Base-by-base conservation (phyloP, 2,888 invertebrate species). In the Hoplodrina blanda region DNA sequence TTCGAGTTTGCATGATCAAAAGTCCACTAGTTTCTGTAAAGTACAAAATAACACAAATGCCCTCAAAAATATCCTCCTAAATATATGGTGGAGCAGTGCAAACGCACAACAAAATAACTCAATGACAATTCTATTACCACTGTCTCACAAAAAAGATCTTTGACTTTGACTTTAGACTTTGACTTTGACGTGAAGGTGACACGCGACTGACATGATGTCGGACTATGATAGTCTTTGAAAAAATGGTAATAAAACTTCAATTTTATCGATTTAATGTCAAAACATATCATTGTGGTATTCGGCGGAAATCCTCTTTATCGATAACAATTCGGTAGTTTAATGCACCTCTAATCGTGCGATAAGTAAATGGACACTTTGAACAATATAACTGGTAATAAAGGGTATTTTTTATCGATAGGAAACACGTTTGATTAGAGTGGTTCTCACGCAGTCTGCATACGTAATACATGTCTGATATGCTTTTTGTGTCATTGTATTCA, bases 381-480 rank as follows among this genome's bases (percentile, higher is more conserved):
- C 60, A 68, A 60, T 53, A 59, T 60, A 56, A 17, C 52, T 15
- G n/a, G 41, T 56, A 55, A 68, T 76, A 68, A 63, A 60, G 4
- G 17, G 0, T 54, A 15, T 49, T 53, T 66, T 49, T 63, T 61
- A 50, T 69, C 46, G 54, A 69, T 62, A 56, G 11, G 8, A 41
- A 37, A 52, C 70, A 78, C 77, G 81, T 81, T 62, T 25, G 64
- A 65, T 69, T 62, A 59, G 30, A 41, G 77, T 81, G 81, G 13
- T 59, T 78, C 82, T 71, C 78, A 78, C 82, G 81, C 65, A 15
- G 62, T 44, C 5, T 53, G 50, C 41, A 30, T 17, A 50, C 37
- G 46, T 33, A 57, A 67, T 55, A 63, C 53, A 63, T 61, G 65
- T 46, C 20, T 62, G 81, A 60, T 46, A 41, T 49, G 33, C 4